These are phyloP conservation scores for Papilio machaon DNA, from an alignment of 1,140 invertebrate genomes.

Conservation along the genomic window DNA sequence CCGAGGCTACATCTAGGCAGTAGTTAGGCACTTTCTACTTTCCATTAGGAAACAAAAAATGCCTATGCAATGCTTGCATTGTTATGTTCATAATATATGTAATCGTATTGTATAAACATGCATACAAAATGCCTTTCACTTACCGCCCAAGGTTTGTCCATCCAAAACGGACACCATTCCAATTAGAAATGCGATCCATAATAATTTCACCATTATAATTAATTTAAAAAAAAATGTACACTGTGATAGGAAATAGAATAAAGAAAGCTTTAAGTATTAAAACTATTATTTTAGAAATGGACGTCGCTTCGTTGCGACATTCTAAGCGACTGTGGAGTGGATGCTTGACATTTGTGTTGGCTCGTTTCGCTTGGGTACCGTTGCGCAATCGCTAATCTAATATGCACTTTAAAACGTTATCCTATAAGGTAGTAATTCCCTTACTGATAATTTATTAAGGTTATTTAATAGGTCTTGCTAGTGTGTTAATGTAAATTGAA, in stretches of 20 bases:
- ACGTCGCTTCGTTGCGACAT: conserved; percentile 54
- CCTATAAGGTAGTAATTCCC: conserved; percentile 16
- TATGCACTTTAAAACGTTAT: conserved; percentile 35
- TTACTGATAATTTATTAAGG: background rate
- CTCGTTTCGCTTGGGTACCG: conserved; percentile 50
- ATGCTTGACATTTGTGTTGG: conserved; percentile 61
- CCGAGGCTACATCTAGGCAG: background rate
- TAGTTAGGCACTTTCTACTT: conserved; percentile 11
- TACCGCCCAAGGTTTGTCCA: conserved; percentile 67
- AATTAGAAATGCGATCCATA: conserved; percentile 55
- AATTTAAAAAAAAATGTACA: conserved; percentile 24
- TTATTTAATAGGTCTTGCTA: background rate
- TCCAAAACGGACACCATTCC: conserved; percentile 53
- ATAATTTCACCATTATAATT: conserved; percentile 52
- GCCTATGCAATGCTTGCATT: background rate
- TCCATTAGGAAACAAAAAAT: conserved; percentile 22
- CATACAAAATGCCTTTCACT: conserved; percentile 63
- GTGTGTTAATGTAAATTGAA: conserved; percentile 2
- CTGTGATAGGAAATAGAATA: conserved; percentile 33
- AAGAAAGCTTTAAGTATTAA: conserved; percentile 41
- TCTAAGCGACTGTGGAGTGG: conserved; percentile 52
- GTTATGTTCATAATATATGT: conserved; percentile 31
- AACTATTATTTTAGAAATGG: conserved; percentile 56
- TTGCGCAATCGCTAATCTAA: conserved; percentile 34
- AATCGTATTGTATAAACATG: conserved; percentile 17